Evolutionary conservation across 2,797 vertebrate genomes (phyloP).

Genomic region (Ceryle rudis): DNA sequence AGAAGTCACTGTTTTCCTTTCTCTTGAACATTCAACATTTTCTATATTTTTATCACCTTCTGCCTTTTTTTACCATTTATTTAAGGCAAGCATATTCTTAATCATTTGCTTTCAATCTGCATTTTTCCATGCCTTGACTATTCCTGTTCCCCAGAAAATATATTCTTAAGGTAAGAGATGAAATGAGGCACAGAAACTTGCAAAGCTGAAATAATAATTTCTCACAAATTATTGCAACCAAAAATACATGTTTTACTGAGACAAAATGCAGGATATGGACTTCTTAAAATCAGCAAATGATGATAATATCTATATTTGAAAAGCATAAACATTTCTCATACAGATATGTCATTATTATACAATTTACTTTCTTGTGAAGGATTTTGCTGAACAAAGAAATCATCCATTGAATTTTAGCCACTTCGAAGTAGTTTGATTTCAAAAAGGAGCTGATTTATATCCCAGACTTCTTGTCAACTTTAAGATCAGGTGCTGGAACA

Average conservation of each 20-base stretch:
- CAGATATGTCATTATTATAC: background rate
- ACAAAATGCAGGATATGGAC: background rate
- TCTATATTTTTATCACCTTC: background rate
- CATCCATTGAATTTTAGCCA: background rate
- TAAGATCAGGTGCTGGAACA: background rate
- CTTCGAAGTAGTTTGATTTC: background rate
- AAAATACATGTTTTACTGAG: background rate
- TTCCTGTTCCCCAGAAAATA: background rate
- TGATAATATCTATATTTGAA: background rate
- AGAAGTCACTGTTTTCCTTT: background rate
- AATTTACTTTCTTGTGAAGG: background rate
- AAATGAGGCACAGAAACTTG: background rate
- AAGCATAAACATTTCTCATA: background rate
- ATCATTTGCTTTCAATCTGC: background rate
- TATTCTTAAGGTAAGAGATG: background rate
- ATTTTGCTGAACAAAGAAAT: background rate
- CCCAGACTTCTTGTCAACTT: background rate
- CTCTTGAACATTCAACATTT: background rate
- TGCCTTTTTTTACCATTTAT: background rate
- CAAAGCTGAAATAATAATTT: background rate
- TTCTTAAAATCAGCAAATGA: background rate
- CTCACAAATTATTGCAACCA: background rate
- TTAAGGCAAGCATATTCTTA: background rate
- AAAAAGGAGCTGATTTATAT: background rate
- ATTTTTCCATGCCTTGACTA: background rate